A percentile compares a stretch with the other conserved stretches of the same genome.
phyloP scores from a whole-genome alignment of 1,140 invertebrate species.

The Belonocnema kinseyi region DNA sequence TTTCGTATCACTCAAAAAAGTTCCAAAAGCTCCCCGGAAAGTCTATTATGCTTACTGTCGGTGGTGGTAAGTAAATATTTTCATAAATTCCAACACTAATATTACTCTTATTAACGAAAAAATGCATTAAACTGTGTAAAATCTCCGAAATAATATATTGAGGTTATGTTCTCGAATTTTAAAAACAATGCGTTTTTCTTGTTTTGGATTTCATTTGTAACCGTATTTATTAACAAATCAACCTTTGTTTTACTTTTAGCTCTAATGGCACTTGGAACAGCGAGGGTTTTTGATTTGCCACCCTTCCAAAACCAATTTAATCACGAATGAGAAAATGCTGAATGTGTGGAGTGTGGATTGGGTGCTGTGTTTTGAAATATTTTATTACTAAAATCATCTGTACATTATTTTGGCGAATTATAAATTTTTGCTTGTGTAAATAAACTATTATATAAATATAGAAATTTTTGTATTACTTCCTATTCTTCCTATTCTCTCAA shows the following conservation, averaged over 20 bases:
- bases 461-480: conserved; percentile 20
- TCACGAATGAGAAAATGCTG: conserved; percentile 38
- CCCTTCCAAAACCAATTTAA: conserved; percentile 62
- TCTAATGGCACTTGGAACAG: conserved; percentile 56
- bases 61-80: conserved; percentile 54
- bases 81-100: too few relatives aligned
- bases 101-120: conserved; percentile 16
- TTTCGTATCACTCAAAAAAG: conserved; percentile 65
- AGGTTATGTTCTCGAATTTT: conserved; percentile 14
- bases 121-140: conserved; percentile 27
- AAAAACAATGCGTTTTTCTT: neutral
- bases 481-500: neutral
- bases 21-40: conserved; percentile 56
- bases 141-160: conserved; percentile 10
- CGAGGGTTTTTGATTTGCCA: conserved; percentile 63
- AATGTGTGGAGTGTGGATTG: neutral
- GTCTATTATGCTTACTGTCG: conserved; percentile 59
- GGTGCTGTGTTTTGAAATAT: neutral
- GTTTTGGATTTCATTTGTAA: neutral
- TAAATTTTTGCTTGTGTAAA: neutral
- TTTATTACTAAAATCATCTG: neutral
- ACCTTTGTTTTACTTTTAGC: conserved; percentile 53
- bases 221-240: neutral
- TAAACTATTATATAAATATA: conserved; percentile 18
- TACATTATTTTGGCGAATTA: neutral